Percentiles rank a stretch among this genome's conserved stretches.
Evolutionary conservation across 2,888 invertebrate species (phyloP).

Genomic region (Cheilosia scutellata): DNA sequence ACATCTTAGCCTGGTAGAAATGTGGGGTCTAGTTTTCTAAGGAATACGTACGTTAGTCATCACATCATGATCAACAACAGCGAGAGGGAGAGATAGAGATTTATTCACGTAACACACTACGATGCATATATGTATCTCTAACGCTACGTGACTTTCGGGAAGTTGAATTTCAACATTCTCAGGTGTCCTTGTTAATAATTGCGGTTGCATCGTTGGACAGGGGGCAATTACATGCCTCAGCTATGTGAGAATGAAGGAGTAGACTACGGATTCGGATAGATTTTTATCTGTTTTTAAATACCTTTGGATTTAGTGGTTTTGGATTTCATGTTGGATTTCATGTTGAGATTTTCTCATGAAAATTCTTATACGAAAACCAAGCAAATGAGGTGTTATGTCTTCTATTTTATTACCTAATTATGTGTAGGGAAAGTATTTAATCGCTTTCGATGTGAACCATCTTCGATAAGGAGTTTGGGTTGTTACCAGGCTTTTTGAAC

Average conservation of each 20-base stretch:
- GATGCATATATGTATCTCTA: conserved; percentile 28
- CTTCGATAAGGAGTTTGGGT: too few species aligned
- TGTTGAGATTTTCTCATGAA: conserved; percentile 3
- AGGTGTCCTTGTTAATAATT: conserved; percentile 71
- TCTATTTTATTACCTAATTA: too few species aligned
- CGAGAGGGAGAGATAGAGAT: conserved; percentile 39
- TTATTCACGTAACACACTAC: conserved; percentile 49
- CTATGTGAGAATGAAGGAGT: conserved; percentile 32
- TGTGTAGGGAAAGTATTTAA: too few species aligned
- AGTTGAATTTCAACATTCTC: conserved; percentile 69
- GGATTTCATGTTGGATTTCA: neutral
- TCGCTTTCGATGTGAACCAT: too few species aligned
- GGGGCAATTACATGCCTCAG: conserved; percentile 42
- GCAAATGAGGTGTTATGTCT: too few species aligned
- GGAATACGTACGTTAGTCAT: conserved; percentile 44
- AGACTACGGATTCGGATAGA: neutral
- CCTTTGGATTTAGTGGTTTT: neutral
- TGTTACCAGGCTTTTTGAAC: too few species aligned
- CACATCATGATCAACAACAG: conserved; percentile 9
- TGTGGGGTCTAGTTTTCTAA: conserved; percentile 29
- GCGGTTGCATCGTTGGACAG: conserved; percentile 57
- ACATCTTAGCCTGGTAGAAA: conserved; percentile 11
- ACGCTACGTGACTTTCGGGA: conserved; percentile 60
- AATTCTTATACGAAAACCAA: neutral
- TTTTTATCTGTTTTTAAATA: too few species aligned